Percentiles rank a stretch among this genome's conserved stretches.
These are phyloP conservation scores for Dyspetes luteomarginatus DNA, from an alignment of 2,888 invertebrate genomes.

Conservation along the genomic window DNA sequence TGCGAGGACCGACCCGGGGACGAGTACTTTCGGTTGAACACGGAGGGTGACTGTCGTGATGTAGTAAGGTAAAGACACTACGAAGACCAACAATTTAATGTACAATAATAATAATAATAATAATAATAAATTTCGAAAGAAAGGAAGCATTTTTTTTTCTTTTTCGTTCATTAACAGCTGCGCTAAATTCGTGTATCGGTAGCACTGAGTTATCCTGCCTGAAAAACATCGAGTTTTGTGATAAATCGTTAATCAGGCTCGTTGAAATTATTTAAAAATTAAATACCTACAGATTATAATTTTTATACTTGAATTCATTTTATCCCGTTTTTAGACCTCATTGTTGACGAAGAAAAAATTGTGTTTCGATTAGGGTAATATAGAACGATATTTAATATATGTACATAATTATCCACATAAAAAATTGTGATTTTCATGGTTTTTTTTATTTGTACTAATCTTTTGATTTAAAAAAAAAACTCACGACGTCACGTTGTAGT, in stretches of 20 bases:
- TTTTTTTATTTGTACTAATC: too few species aligned
- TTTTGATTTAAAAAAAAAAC: too few species aligned
- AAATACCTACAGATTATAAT: background rate
- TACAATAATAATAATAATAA: background rate
- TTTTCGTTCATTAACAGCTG: background rate
- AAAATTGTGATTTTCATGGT: too few species aligned
- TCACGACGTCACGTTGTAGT: too few species aligned
- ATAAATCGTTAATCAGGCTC: constrained; percentile 4
- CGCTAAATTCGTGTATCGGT: background rate
- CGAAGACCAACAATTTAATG: background rate
- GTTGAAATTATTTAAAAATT: background rate
- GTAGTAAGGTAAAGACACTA: constrained; percentile 91
- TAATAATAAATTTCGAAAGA: background rate
- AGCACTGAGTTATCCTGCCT: background rate
- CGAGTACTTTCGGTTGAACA: constrained; percentile 94
- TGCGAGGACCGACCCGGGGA: constrained; percentile 95
- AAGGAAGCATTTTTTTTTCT: constrained; percentile 3
- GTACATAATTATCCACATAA: too few species aligned
- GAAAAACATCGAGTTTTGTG: constrained; percentile 26
- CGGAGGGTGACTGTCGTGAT: constrained; percentile 95
- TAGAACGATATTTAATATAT: too few species aligned
- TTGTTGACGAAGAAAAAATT: background rate
- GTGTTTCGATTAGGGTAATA: background rate
- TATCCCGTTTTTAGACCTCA: background rate
- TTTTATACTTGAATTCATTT: too few species aligned